phyloP scores from a whole-genome alignment of 2,888 invertebrate species.

The Nasonovia ribisnigri region DNA sequence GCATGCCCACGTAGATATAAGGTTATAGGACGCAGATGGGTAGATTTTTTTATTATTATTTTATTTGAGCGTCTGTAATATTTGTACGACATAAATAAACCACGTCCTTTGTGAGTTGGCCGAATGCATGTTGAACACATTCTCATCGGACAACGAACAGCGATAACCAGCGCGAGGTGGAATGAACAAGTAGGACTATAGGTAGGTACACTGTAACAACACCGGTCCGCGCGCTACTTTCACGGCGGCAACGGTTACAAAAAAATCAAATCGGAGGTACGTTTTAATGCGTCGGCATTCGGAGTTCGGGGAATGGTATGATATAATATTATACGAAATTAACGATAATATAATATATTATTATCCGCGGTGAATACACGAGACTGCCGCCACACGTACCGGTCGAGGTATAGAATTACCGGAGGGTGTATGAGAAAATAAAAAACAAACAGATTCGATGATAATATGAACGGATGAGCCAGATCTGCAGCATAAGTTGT shows the following conservation, averaged over 20 bases:
- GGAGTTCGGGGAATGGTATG: not conserved
- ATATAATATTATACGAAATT: not conserved
- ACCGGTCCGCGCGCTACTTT: conserved; percentile 39
- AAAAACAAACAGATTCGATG: not conserved
- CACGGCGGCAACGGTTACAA: not conserved
- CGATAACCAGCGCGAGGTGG: not conserved
- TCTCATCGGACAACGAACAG: not conserved
- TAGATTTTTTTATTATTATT: not conserved
- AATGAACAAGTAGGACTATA: conserved; percentile 33
- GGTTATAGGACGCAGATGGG: not conserved
- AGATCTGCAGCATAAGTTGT: not conserved
- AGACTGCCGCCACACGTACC: not conserved
- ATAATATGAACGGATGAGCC: not conserved
- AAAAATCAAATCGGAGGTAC: conserved; percentile 13
- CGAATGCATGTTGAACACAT: not conserved
- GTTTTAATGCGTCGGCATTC: not conserved
- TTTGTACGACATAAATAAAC: too few relatives aligned
- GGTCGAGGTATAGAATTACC: not conserved
- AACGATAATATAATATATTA: not conserved
- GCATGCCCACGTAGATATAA: not conserved
- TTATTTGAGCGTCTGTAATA: not conserved
- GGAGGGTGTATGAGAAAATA: not conserved
- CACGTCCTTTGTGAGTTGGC: not conserved
- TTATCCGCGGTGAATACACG: not conserved
- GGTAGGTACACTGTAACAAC: not conserved